Base-by-base conservation (phyloP, 2,888 invertebrate genomes). In the Galerucella calmariensis region DNA sequence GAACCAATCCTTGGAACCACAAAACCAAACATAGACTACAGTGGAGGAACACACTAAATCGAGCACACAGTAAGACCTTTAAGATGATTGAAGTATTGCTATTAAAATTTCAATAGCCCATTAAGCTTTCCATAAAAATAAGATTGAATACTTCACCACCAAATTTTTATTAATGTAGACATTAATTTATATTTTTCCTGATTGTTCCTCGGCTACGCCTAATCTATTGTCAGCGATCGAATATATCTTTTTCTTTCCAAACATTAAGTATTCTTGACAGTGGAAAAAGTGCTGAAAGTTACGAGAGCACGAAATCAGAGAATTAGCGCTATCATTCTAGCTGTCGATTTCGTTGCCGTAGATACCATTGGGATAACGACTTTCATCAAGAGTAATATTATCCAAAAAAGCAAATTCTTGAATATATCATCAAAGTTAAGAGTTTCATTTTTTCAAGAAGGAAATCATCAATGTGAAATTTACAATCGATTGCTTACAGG, bases 331-430 rank as follows among this genome's bases (percentile, higher is more conserved):
- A 58, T 58, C 58, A 58, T 16, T 20, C 58, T 58, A 58, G 20
- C 14, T 58, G 58, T 58, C 58, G 58, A 58, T 20, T 20, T 58
- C 58, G 16, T 58, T 58, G 20, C 16, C 20, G 20, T 10, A 16
- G 58, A 58, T 58, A 16, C 20, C 58, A 58, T 1, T 20, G 20
- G 16, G 58, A 58, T 58, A 58, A 58, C 16, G 58, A 16, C 58
- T 58, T 58, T 58, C 20, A 58, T 58, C 58, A 14, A 10, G 56
- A 16, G 56, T 56, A 56, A 56, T 56, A 56, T 56, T 20, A 56
- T 16, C 56, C 20, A 20, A 20, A 14, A 56, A 56, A 20, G 56
- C 56, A 20, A 58, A 58, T 16, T 2, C 58, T 4, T 16, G 58
- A 58, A 58, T 58, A 58, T 16, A 58, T 58, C 6, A 58, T 20